Percentiles rank a stretch among this genome's conserved stretches.
Evolutionary conservation across 2,888 invertebrate species (phyloP).

Genomic region (Hesperia comma): DNA sequence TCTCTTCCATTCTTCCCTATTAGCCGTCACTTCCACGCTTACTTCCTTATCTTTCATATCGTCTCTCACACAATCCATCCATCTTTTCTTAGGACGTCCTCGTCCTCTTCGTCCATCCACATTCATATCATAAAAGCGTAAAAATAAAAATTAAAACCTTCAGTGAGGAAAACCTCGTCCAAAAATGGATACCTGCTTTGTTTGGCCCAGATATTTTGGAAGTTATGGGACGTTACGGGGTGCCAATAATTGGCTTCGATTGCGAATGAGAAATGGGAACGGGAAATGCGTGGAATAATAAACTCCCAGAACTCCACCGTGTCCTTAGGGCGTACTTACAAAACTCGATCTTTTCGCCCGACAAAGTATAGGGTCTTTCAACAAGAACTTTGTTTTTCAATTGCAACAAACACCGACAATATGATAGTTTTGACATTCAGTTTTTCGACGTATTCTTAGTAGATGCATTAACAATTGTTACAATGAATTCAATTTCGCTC

Average conservation of each 20-base stretch:
- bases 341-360: slow-evolving; percentile 1
- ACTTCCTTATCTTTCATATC: too few relatives aligned
- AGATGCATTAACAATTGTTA: too few relatives aligned
- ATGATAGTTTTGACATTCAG: too few relatives aligned
- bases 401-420: too few relatives aligned
- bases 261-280: background rate
- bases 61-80: too few relatives aligned
- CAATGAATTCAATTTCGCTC: too few relatives aligned
- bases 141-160: background rate
- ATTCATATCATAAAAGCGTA: too few relatives aligned
- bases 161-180: background rate
- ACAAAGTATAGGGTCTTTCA: background rate
- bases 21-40: too few relatives aligned
- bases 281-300: slow-evolving; percentile 11
- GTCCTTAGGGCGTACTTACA: background rate
- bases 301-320: background rate
- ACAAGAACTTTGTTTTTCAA: background rate
- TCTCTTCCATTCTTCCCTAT: too few relatives aligned
- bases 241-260: slow-evolving; percentile 5
- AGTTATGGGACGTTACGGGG: slow-evolving; percentile 1
- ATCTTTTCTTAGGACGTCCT: too few relatives aligned
- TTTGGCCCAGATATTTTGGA: background rate
- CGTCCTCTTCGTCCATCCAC: too few relatives aligned
- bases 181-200: background rate
- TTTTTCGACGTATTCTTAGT: too few relatives aligned